A percentile compares a stretch with the other conserved stretches of the same genome.
These are phyloP conservation scores for Rhagium mordax DNA, from an alignment of 2,888 invertebrate genomes.

Conservation along the genomic window DNA sequence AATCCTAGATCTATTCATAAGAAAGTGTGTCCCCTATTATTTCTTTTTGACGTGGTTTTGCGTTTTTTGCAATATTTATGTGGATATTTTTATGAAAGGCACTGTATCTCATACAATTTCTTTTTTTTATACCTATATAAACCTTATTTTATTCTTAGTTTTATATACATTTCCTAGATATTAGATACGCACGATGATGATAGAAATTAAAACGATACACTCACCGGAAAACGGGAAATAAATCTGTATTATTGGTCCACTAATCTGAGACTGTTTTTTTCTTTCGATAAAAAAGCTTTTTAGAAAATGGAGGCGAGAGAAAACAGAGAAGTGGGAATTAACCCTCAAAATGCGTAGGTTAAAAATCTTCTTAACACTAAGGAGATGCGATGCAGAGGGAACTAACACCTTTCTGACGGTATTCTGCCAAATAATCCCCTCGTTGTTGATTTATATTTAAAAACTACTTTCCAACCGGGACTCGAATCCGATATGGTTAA, in stretches of 20 bases:
- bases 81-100: too few relatives aligned
- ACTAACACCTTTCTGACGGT: conserved; percentile 15
- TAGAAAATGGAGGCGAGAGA: background rate
- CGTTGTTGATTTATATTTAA: conserved; percentile 20
- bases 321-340: conserved; percentile 1
- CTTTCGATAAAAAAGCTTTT: conserved; percentile 3
- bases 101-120: too few relatives aligned
- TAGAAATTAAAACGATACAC: too few relatives aligned
- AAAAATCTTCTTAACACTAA: conserved; percentile 6
- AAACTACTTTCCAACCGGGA: background rate
- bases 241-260: background rate
- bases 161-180: too few relatives aligned
- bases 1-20: too few relatives aligned
- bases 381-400: conserved; percentile 3
- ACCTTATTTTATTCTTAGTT: too few relatives aligned
- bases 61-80: too few relatives aligned
- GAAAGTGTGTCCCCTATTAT: too few relatives aligned
- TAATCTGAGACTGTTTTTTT: background rate
- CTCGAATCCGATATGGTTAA: background rate
- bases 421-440: conserved; percentile 23
- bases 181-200: too few relatives aligned
- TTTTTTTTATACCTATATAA: too few relatives aligned
- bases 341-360: background rate
- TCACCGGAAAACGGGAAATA: too few relatives aligned
- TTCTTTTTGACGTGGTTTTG: too few relatives aligned